Conservation (phyloP, 2,888 invertebrate genomes). For the Harpalus rubripes region DNA sequence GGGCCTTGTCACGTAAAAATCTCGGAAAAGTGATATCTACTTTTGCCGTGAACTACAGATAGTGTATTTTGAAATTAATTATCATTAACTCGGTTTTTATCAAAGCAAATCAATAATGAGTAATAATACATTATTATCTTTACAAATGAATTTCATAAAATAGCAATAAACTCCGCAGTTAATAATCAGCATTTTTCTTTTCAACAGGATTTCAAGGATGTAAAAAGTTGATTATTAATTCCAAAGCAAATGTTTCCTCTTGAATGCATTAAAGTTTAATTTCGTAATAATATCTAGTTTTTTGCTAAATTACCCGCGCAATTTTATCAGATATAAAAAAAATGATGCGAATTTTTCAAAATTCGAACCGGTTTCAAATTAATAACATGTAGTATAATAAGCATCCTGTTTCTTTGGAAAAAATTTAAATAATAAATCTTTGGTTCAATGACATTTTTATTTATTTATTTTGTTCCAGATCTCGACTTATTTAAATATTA, state of each 20-base stretch:
- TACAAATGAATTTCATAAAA: background rate
- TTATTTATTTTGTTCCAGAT: background rate
- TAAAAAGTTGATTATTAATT: background rate
- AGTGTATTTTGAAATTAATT: no score
- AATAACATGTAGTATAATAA: background rate
- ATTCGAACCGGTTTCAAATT: conserved; percentile 21
- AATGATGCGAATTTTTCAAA: conserved; percentile 15
- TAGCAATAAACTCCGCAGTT: background rate
- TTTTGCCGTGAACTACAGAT: no score
- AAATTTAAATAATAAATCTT: background rate
- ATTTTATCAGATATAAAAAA: conserved; percentile 24
- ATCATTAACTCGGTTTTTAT: no score
- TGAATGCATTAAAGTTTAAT: background rate
- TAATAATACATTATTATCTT: no score
- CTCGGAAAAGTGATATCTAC: no score
- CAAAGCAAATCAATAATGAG: no score
- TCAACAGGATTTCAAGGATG: conserved; percentile 25
- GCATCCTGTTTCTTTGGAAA: conserved; percentile 21
- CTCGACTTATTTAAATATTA: background rate
- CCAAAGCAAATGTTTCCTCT: background rate
- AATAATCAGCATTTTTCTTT: background rate
- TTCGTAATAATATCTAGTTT: conserved; percentile 8
- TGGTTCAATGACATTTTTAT: conserved; percentile 22
- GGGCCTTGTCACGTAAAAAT: no score
- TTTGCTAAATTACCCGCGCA: conserved; percentile 5